Evolutionary conservation across 2,888 invertebrate species (phyloP).

Genomic region (Sylvicola cinctus): DNA sequence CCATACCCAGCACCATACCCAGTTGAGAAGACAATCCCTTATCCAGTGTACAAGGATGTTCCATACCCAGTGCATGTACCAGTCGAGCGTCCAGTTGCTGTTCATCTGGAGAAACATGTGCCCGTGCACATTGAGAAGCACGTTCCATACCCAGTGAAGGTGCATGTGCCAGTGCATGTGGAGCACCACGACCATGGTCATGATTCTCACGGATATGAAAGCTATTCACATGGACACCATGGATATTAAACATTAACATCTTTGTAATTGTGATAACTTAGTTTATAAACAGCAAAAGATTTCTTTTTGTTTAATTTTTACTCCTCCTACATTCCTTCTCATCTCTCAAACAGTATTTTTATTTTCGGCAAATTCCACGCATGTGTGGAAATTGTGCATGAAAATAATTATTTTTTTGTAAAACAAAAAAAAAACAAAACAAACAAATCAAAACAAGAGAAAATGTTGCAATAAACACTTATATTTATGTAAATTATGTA

Average conservation of each 20-base stretch:
- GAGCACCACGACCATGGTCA: slow-evolving; percentile 15
- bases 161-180: slow-evolving; percentile 21
- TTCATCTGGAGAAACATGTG: slow-evolving; percentile 42
- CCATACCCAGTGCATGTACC: slow-evolving; percentile 41
- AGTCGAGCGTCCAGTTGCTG: slow-evolving; percentile 39
- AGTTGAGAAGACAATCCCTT: slow-evolving; percentile 48
- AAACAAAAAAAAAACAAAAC: too few species aligned
- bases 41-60: slow-evolving; percentile 40
- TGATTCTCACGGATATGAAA: slow-evolving; percentile 9
- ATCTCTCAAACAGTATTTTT: too few species aligned
- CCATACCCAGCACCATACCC: slow-evolving; percentile 61
- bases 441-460: too few species aligned
- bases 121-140: slow-evolving; percentile 39
- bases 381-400: too few species aligned
- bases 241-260: slow-evolving; percentile 20
- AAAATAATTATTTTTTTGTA: too few species aligned
- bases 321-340: too few species aligned
- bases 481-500: too few species aligned
- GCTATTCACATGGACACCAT: slow-evolving; percentile 11
- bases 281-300: slow-evolving; percentile 4
- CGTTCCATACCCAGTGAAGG: slow-evolving; percentile 42
- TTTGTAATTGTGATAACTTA: slow-evolving; percentile 9
- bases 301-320: too few species aligned
- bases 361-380: too few species aligned
- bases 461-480: too few species aligned